phyloP scores from a whole-genome alignment of 2,797 vertebrate genomes.

The Periparus ater region DNA sequence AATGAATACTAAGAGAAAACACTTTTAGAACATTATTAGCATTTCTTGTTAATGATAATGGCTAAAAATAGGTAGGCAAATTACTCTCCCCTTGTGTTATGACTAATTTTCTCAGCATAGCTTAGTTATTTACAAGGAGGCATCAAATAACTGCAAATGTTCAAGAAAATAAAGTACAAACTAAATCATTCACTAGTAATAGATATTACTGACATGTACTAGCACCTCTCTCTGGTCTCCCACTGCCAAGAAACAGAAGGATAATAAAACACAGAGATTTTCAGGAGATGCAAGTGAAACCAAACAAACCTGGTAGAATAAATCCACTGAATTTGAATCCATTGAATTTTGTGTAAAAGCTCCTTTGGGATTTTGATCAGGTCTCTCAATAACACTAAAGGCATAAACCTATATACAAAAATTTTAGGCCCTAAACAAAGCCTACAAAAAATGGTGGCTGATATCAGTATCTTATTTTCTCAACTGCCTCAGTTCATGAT shows the following conservation, averaged over 20 bases:
- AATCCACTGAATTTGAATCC: background rate
- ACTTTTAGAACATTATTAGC: background rate
- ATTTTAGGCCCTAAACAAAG: background rate
- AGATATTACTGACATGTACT: background rate
- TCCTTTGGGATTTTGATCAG: background rate
- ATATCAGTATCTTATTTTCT: background rate
- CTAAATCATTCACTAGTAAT: background rate
- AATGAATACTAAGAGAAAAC: background rate
- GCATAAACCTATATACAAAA: background rate
- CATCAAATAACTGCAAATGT: background rate
- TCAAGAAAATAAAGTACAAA: background rate
- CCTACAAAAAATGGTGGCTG: background rate
- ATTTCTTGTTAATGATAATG: background rate
- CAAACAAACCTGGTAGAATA: background rate
- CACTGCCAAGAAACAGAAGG: background rate
- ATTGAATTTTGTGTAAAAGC: background rate
- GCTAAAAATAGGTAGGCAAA: constrained; percentile 9
- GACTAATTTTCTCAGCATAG: background rate
- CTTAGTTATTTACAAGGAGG: background rate
- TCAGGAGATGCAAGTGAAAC: background rate
- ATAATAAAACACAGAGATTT: background rate
- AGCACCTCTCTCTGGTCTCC: background rate
- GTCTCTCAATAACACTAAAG: background rate
- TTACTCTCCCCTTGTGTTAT: background rate
- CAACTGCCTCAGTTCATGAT: background rate